These are phyloP conservation scores for Drosophila meridionalis DNA, from an alignment of 2,888 invertebrate species.

Conservation along the genomic window DNA sequence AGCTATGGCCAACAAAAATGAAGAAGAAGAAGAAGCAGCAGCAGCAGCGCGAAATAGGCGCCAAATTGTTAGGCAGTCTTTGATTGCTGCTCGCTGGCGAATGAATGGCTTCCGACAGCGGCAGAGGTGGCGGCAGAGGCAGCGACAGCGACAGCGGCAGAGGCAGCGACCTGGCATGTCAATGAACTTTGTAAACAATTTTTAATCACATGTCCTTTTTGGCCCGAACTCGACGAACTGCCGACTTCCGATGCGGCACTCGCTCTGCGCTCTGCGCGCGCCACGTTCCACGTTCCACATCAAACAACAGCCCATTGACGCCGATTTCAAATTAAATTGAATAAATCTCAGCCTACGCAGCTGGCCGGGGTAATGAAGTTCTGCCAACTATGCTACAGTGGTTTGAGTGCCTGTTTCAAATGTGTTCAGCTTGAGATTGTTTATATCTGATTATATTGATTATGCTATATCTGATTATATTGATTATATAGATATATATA, in stretches of 20 bases:
- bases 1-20: conserved; percentile 24
- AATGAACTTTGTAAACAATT: conserved; percentile 81
- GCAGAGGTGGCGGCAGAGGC: background rate
- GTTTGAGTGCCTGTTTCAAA: background rate
- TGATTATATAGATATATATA: no score
- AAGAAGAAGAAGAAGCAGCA: background rate
- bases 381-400: conserved; percentile 46
- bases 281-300: conserved; percentile 14
- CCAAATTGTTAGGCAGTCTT: conserved; percentile 66
- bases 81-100: conserved; percentile 44
- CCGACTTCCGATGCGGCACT: conserved; percentile 12
- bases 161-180: conserved; percentile 43
- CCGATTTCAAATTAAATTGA: conserved; percentile 76
- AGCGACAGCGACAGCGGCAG: no score
- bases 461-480: no score
- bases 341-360: conserved; percentile 71
- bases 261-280: background rate
- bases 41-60: conserved; percentile 28
- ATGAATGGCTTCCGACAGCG: conserved; percentile 49
- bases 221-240: conserved; percentile 20
- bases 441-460: no score
- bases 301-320: conserved; percentile 59
- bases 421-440: background rate
- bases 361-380: conserved; percentile 61
- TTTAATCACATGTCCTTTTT: conserved; percentile 73